phyloP scores from a whole-genome alignment of 2,888 invertebrate genomes.

The Ecliptopera silaceata region DNA sequence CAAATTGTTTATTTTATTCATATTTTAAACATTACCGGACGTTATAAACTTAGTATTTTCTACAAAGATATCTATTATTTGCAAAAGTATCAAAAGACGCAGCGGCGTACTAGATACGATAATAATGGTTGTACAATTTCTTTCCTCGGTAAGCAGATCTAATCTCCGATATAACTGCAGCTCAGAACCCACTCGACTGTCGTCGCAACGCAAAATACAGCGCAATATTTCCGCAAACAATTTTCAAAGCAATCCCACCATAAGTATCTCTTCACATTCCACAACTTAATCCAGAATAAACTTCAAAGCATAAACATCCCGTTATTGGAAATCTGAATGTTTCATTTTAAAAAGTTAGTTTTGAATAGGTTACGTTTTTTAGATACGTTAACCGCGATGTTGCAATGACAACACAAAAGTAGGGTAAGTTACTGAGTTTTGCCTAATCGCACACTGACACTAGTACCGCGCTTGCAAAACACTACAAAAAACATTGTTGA shows the following conservation, averaged over 20 bases:
- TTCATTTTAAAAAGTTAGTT: constrained; percentile 46
- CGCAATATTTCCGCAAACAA: constrained; percentile 16
- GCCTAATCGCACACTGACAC: no score
- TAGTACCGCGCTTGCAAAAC: no score
- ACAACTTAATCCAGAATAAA: constrained; percentile 40
- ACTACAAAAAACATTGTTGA: no score
- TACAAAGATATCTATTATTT: no score
- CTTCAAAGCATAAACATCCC: constrained; percentile 36
- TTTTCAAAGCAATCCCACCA: constrained; percentile 12
- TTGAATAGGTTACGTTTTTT: no score
- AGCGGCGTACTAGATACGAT: neutral
- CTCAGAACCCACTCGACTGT: constrained; percentile 13
- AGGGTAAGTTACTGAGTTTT: no score
- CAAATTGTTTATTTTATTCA: no score
- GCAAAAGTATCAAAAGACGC: neutral
- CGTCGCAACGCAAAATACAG: constrained; percentile 9
- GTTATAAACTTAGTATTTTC: no score
- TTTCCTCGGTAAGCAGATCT: constrained; percentile 4
- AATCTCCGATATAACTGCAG: constrained; percentile 7
- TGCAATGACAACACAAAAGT: no score
- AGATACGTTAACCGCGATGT: no score
- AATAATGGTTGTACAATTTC: neutral
- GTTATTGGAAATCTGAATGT: constrained; percentile 59
- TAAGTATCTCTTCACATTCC: constrained; percentile 21
- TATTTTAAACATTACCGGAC: no score